Percentiles rank a stretch among this genome's conserved stretches.
phyloP scores from a whole-genome alignment of 2,113 vertebrate genomes.

The Cryptoleucopteryx plumbea region DNA sequence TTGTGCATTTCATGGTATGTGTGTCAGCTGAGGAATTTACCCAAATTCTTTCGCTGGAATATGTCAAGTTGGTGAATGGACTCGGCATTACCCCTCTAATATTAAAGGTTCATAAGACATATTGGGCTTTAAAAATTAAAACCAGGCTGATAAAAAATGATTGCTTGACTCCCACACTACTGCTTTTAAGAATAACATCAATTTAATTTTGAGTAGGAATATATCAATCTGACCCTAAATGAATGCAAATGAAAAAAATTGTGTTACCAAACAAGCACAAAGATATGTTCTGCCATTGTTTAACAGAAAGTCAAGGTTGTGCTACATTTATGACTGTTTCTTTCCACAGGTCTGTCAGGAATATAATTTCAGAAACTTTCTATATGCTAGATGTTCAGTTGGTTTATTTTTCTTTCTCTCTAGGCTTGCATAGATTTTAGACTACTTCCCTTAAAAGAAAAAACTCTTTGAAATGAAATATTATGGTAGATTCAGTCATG shows the following conservation, averaged over 20 bases:
- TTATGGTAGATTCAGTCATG: background rate
- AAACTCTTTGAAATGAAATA: background rate
- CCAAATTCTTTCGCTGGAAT: background rate
- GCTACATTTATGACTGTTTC: background rate
- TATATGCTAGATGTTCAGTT: background rate
- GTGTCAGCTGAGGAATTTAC: background rate
- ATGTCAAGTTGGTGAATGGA: background rate
- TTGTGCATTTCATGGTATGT: fast-evolving
- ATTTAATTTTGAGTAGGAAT: background rate
- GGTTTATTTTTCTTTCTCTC: background rate
- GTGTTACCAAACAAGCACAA: background rate
- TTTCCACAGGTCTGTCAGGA: background rate
- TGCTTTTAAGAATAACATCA: background rate
- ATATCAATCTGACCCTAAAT: background rate
- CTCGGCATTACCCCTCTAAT: background rate
- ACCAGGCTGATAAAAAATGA: background rate
- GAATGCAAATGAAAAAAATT: background rate
- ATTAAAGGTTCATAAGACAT: background rate
- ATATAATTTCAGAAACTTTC: background rate
- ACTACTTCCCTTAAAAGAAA: background rate
- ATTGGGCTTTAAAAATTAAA: background rate
- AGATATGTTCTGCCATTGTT: background rate
- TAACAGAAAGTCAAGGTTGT: background rate
- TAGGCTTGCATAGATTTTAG: background rate
- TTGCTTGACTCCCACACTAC: background rate